Conservation (phyloP, 2,888 invertebrate genomes). For the Euplagia quadripunctaria region DNA sequence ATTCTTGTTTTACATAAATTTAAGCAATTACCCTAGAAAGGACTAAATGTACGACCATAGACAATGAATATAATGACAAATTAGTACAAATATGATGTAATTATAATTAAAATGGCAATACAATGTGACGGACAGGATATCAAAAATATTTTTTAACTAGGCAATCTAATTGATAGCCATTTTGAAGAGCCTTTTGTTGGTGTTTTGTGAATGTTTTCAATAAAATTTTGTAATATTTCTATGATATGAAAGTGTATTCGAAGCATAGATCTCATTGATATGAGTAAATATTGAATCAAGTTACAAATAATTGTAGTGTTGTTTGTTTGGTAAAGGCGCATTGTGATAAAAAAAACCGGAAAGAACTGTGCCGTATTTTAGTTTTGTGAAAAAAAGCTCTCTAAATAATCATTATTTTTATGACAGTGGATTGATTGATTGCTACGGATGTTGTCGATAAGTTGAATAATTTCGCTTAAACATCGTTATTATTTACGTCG, state of each 20-base stretch:
- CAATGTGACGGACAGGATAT: conserved; percentile 82
- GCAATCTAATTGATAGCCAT: conserved; percentile 87
- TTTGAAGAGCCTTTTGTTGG: conserved; percentile 88
- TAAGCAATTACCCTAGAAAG: background rate
- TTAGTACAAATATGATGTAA: conserved; percentile 55
- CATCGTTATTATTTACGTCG: conserved; percentile 77
- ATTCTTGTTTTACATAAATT: background rate
- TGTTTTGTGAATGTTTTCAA: conserved; percentile 88
- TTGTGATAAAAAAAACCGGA: conserved; percentile 82
- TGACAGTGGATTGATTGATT: conserved; percentile 54
- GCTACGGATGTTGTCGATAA: conserved; percentile 36
- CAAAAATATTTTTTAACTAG: conserved; percentile 81
- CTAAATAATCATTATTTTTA: conserved; percentile 52
- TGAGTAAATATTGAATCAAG: conserved; percentile 54
- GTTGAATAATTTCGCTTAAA: conserved; percentile 49
- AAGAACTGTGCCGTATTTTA: conserved; percentile 74
- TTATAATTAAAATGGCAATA: conserved; percentile 81
- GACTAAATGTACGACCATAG: conserved; percentile 57
- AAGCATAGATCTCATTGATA: conserved; percentile 50
- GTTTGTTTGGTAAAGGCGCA: conserved; percentile 76
- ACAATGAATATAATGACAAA: conserved; percentile 56
- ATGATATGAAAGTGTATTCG: conserved; percentile 60
- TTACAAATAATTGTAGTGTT: conserved; percentile 62
- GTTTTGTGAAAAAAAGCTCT: conserved; percentile 63
- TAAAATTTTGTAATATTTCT: conserved; percentile 74